These are phyloP conservation scores for Linurgus olivaceus DNA, from an alignment of 2,797 vertebrate species.

Conservation along the genomic window DNA sequence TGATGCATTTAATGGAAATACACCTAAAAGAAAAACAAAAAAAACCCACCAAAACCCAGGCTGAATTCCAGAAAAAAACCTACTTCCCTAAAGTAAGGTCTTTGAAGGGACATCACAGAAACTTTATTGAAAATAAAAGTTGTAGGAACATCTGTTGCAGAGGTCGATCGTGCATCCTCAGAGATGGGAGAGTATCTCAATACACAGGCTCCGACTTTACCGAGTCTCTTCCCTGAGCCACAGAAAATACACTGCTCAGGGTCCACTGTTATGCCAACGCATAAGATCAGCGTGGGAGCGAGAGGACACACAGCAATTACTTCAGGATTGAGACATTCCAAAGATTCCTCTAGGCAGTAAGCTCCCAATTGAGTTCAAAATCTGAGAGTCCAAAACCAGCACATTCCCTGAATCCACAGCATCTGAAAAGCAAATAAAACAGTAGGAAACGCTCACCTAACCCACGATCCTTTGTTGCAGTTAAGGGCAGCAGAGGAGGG, in stretches of 20 bases:
- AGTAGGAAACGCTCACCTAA: not conserved
- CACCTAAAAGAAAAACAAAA: not conserved
- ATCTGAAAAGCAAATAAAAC: not conserved
- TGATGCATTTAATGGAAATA: not conserved
- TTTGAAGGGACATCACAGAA: not conserved
- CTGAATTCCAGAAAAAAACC: not conserved
- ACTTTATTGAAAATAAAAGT: not conserved
- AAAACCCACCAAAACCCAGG: not conserved
- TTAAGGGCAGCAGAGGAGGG: not conserved
- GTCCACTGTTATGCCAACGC: not conserved
- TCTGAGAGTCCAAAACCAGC: not conserved
- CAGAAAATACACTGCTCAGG: not conserved
- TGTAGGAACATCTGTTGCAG: not conserved
- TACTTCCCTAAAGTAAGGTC: not conserved
- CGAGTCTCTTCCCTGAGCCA: not conserved
- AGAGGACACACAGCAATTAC: not conserved
- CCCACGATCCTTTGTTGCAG: too few relatives aligned
- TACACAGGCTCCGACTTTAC: not conserved
- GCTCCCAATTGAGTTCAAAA: not conserved
- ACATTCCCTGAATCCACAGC: not conserved
- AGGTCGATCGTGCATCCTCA: not conserved
- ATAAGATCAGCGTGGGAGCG: not conserved
- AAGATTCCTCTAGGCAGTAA: not conserved
- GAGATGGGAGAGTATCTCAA: not conserved
- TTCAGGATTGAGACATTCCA: not conserved